These are phyloP conservation scores for Aethina tumida DNA, from an alignment of 1,140 invertebrate genomes.

Conservation along the genomic window DNA sequence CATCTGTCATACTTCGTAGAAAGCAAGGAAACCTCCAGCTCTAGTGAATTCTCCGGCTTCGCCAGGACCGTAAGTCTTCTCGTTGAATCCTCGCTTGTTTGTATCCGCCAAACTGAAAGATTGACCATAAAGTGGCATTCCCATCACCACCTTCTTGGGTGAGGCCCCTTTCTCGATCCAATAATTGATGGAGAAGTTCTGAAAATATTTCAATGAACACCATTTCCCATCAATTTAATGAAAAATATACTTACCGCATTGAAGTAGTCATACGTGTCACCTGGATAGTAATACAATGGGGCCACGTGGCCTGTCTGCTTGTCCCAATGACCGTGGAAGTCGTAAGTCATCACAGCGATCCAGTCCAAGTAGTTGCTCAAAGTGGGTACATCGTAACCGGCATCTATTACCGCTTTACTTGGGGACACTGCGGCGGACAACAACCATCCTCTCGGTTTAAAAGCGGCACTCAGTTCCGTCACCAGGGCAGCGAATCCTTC, in stretches of 20 bases:
- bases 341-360: constrained; percentile 85
- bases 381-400: constrained; percentile 66
- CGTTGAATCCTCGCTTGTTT: constrained; percentile 50
- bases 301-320: constrained; percentile 79
- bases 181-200: constrained; percentile 73
- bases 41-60: constrained; percentile 68
- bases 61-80: constrained; percentile 60
- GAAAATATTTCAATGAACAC: constrained; percentile 21
- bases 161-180: constrained; percentile 69
- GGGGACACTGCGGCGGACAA: constrained; percentile 77
- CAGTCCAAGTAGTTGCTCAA: constrained; percentile 68
- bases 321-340: constrained; percentile 84
- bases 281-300: constrained; percentile 63
- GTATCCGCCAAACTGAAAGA: constrained; percentile 60
- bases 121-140: constrained; percentile 75
- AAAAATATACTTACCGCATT: constrained; percentile 49
- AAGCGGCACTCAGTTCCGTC: constrained; percentile 58
- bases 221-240: constrained; percentile 1
- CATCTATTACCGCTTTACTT: constrained; percentile 68
- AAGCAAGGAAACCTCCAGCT: constrained; percentile 70
- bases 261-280: constrained; percentile 64
- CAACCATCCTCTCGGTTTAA: constrained; percentile 57
- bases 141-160: constrained; percentile 62
- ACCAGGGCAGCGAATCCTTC: constrained; percentile 60
- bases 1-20: constrained; percentile 58